Conservation (phyloP, 2,797 vertebrate species). For the Ciconia nigra region DNA sequence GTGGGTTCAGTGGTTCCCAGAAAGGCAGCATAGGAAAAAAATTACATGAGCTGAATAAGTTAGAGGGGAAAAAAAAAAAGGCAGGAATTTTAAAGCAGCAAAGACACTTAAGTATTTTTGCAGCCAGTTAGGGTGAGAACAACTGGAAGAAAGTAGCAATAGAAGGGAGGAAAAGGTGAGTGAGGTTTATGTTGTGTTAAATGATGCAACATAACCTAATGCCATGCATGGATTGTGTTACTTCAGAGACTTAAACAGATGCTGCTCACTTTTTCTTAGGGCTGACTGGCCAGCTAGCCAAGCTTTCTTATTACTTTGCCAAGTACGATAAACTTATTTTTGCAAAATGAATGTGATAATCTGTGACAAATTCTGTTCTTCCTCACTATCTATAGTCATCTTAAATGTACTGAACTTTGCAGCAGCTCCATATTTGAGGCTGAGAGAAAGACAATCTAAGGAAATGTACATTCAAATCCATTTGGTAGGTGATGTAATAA, state of each 20-base stretch:
- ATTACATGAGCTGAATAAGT: neutral
- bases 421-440: neutral
- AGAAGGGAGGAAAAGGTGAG: slow-evolving; percentile 43
- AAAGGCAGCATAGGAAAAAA: neutral
- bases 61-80: neutral
- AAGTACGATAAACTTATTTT: slow-evolving; percentile 35
- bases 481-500: neutral
- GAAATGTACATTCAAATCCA: neutral
- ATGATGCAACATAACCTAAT: slow-evolving; percentile 63
- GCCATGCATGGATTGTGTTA: slow-evolving; percentile 52
- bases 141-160: neutral
- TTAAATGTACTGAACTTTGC: neutral
- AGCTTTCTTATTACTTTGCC: neutral
- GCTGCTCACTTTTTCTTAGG: slow-evolving; percentile 11
- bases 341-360: slow-evolving; percentile 34
- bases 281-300: slow-evolving; percentile 13
- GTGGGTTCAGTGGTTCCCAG: neutral
- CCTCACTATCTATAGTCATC: neutral
- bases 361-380: slow-evolving; percentile 2
- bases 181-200: slow-evolving; percentile 64
- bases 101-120: slow-evolving; percentile 25
- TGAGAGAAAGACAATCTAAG: neutral
- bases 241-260: slow-evolving; percentile 51
- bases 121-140: neutral
- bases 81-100: neutral